Base-by-base conservation (phyloP, 2,113 vertebrate species). In the Galbula dea region DNA sequence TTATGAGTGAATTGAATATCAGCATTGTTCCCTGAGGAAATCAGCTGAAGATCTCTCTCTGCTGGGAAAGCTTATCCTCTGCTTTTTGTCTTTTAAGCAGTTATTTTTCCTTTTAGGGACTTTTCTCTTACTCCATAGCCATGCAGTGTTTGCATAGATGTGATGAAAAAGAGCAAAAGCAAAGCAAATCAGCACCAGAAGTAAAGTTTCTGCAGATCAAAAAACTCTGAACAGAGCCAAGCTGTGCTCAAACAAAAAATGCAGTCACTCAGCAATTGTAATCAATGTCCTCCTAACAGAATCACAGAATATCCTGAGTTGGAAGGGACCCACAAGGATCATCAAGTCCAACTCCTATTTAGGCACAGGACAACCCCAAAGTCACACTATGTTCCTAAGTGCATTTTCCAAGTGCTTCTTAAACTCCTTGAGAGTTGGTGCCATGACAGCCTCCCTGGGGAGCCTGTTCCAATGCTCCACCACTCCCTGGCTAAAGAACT, bases 141-240 rank as follows among this genome's bases (percentile, higher is more conserved):
- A 30, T 57, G 61, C 34, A 71, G 23, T 3, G 5, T 89, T 86
- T 85, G 43, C 61, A 59, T 10, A 85, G 61, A 48, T 75, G 39
- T 24, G 39, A 85, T 87, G 85, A 72, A 85, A 93, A 91, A 39
- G 58, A 46, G 39, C 75, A 84, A 96, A 93, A 78, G 67, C 61
- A 37, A 46, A 95, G 36, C 54, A 54, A 71, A 34, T 74, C 51
- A 58, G 78, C 51, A 89, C 34, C 48, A 62, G 79, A 71, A 87
- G 88, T 32, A 87, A 87, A 71, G 58, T 71, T 87, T 82, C 57
- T 78, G 34, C 48, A 85, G 41, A 84, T 82, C 61, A 82, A 41
- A 81, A 78, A 78, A 36, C 30, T 71, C 24, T 10, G 36, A 73
- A 86, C 59, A 77, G 45, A 84, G 36, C n/a, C 59, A 88, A 67